These are phyloP conservation scores for Mus minutoides DNA, from an alignment of 2,797 vertebrate species.

Conservation along the genomic window DNA sequence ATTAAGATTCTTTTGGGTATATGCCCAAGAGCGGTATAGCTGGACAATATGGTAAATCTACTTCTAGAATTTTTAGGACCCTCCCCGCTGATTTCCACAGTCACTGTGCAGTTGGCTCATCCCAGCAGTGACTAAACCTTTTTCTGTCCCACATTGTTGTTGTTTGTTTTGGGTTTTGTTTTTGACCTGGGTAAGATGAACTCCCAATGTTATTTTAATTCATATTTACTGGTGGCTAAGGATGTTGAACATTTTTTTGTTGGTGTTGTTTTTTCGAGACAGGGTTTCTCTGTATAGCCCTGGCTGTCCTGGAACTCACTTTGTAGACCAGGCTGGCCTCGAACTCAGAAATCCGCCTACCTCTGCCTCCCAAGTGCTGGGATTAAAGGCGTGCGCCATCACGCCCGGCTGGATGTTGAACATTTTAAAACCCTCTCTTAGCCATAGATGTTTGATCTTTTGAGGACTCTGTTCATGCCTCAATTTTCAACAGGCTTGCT, in stretches of 20 bases:
- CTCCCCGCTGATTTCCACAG: background rate
- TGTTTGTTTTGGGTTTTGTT: background rate
- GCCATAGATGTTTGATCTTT: background rate
- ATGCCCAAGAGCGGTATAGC: background rate
- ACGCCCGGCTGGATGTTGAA: background rate
- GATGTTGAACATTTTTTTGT: background rate
- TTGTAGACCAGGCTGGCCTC: no score
- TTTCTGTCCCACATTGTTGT: background rate
- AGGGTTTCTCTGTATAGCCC: no score
- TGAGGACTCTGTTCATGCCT: background rate
- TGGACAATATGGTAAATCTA: no score
- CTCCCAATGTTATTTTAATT: background rate
- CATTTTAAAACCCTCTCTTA: background rate
- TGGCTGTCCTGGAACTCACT: no score
- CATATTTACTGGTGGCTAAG: background rate
- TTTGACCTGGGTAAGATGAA: background rate
- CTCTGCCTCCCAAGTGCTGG: no score
- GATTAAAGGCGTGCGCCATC: no score
- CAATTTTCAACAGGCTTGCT: background rate
- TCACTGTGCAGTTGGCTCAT: background rate
- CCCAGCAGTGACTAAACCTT: background rate
- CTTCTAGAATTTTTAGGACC: background rate
- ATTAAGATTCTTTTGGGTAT: background rate
- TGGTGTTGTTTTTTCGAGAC: no score
- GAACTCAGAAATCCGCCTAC: no score